Percentiles rank a stretch among this genome's conserved stretches.
Conservation (phyloP, 2,113 vertebrate species). For the Gulo gulo region DNA sequence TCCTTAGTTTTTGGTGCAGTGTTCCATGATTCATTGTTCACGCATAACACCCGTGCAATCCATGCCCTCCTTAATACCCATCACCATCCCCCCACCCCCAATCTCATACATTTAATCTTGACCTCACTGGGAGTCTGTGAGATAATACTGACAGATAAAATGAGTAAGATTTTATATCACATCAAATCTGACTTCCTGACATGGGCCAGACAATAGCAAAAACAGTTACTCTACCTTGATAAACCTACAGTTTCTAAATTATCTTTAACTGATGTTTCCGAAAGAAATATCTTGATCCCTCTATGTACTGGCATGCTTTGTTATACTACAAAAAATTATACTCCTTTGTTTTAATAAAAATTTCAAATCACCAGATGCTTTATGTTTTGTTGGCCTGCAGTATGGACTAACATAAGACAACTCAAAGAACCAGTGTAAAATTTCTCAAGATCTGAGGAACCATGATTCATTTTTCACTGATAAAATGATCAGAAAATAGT, state of each 20-base stretch:
- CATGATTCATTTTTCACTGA: background rate
- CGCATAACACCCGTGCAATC: too few relatives aligned
- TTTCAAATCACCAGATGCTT: background rate
- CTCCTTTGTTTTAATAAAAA: background rate
- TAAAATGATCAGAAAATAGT: background rate
- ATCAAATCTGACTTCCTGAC: background rate
- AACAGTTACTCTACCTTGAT: background rate
- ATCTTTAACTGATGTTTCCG: background rate
- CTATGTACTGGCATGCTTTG: background rate
- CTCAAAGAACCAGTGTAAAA: background rate
- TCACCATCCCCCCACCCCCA: too few relatives aligned
- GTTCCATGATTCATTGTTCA: too few relatives aligned
- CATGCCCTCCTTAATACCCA: too few relatives aligned
- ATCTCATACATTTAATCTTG: background rate
- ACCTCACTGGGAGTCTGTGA: background rate
- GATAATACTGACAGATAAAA: background rate
- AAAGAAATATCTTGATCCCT: background rate
- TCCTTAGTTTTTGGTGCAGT: too few relatives aligned
- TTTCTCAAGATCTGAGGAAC: background rate
- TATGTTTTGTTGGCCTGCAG: background rate
- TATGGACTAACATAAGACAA: background rate
- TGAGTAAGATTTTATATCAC: background rate
- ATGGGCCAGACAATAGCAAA: background rate
- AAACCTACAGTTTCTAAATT: background rate
- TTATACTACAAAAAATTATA: background rate